Base-by-base conservation (phyloP, 2,113 vertebrate species). In the Cygnus atratus region DNA sequence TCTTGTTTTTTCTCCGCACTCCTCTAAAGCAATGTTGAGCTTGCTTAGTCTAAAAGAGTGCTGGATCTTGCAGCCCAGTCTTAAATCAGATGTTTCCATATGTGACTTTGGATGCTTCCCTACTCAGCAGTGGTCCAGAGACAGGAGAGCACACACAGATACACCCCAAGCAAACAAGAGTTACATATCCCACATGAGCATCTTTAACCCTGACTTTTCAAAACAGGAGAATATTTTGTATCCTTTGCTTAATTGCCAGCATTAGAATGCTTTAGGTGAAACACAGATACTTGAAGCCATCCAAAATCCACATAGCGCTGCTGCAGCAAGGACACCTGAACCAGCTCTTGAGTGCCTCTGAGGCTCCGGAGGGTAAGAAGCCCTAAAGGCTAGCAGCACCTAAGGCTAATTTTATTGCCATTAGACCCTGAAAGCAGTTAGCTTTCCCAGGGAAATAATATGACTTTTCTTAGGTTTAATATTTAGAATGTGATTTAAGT, bases 401-500 rank as follows among this genome's bases (percentile, higher is more conserved):
- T 41, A 85, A 57, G 41, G 59, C 46, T 77, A 8, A 63, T 80
- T 95, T 93, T 78, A 31, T 35, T 88, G 67, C 61, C 52, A 67
- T 87, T 76, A 89, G 31, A 72, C 13, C 33, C 44, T 43, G 59
- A 80, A 92, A 81, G 43, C n/a, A 74, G 46, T 39, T 62, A 55
- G 66, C 37, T 89, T 74, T 93, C 48, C n/a, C 39, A 28, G n/a
- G 61, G 78, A 93, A 96, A 95, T 73, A 92, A 82, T 11, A 80
- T 12, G 10, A 67, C 19, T 82, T 85, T 94, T 78, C 41, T 90
- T 62, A 25, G 13, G 52, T 77, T 97, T 82, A 72, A 88, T 90
- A 83, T 92, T 84, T 82, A 82, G 95, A 93, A 72, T 35, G 68
- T 79, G 58, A 95, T 84, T 80, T 68, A 67, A 85, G 76, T 72